phyloP scores from a whole-genome alignment of 2,113 vertebrate species.

The Phaetusa simplex region DNA sequence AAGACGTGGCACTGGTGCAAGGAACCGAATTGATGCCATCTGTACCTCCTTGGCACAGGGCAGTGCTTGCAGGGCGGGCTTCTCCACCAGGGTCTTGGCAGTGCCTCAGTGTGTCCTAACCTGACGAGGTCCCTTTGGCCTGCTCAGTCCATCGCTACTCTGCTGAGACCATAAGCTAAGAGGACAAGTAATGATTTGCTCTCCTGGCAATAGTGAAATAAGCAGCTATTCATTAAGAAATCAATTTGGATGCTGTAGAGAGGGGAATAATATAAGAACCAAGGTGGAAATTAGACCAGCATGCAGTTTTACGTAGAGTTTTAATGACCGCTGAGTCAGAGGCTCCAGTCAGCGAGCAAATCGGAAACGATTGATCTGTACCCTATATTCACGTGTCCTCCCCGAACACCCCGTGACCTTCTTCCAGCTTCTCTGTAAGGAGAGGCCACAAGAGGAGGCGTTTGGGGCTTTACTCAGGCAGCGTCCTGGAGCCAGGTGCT shows the following conservation, averaged over 20 bases:
- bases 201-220: not conserved
- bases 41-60: not conserved
- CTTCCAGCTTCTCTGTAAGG: not conserved
- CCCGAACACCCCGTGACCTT: not conserved
- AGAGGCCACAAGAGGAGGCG: not conserved
- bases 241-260: not conserved
- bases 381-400: not conserved
- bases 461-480: not conserved
- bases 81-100: not conserved
- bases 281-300: not conserved
- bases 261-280: not conserved
- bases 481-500: not conserved
- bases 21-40: not conserved
- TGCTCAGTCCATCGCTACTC: not conserved
- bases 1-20: not conserved
- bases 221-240: not conserved
- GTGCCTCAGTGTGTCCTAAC: rapidly evolving
- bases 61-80: not conserved
- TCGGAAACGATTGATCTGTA: rapidly evolving
- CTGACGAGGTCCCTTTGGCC: not conserved
- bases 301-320: not conserved
- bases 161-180: not conserved
- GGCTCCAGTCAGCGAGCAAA: not conserved
- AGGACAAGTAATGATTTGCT: not conserved
- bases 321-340: not conserved